These are phyloP conservation scores for Picathartes gymnocephalus DNA, from an alignment of 2,113 vertebrate species.

Conservation along the genomic window DNA sequence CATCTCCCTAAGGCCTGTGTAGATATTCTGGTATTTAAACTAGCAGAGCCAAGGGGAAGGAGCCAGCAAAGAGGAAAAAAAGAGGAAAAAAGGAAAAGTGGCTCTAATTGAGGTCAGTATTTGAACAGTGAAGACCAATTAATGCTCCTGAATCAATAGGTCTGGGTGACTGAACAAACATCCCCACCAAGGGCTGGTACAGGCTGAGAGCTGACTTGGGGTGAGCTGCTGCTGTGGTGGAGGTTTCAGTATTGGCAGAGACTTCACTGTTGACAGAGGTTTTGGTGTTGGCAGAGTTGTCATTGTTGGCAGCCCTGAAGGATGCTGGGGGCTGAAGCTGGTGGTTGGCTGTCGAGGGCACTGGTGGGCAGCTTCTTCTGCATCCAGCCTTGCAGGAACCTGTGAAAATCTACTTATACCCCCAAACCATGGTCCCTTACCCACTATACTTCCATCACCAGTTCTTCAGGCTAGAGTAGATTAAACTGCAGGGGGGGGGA, in stretches of 20 bases:
- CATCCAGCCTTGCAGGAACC: not conserved
- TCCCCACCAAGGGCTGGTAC: not conserved
- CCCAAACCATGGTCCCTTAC: rapidly evolving
- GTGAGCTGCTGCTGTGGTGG: rapidly evolving
- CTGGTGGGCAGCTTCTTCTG: not conserved
- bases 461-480: not conserved
- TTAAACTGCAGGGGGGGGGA: not conserved
- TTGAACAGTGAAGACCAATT: conserved; percentile 33
- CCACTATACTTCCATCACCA: rapidly evolving
- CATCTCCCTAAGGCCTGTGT: not conserved
- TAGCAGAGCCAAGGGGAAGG: not conserved
- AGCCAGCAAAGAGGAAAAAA: not conserved
- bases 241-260: not conserved
- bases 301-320: not conserved
- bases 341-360: not conserved
- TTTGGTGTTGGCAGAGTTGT: not conserved
- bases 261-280: not conserved
- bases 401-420: not conserved
- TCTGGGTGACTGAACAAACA: not conserved
- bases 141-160: conserved; percentile 21
- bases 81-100: not conserved
- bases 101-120: conserved; percentile 15
- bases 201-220: not conserved
- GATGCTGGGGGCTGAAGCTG: not conserved
- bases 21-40: conserved; percentile 44